phyloP scores from a whole-genome alignment of 2,113 vertebrate genomes.

The Meleagris gallopavo region DNA sequence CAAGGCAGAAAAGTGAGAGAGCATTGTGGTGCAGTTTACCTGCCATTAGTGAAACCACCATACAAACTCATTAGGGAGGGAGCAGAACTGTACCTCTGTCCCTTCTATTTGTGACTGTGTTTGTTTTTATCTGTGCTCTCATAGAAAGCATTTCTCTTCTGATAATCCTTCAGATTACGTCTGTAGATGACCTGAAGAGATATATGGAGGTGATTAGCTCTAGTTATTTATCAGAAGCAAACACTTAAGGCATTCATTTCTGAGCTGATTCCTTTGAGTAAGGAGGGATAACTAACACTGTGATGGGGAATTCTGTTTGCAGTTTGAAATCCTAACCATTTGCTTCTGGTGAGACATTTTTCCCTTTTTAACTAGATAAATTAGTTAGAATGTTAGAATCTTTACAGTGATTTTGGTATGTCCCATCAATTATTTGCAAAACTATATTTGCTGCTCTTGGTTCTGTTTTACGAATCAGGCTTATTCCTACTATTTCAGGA shows the following conservation, averaged over 20 bases:
- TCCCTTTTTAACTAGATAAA: neutral
- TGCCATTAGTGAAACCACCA: neutral
- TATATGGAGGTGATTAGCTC: neutral
- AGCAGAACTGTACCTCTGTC: neutral
- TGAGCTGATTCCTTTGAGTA: neutral
- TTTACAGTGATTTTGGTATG: neutral
- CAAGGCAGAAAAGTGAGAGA: neutral
- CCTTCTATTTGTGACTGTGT: neutral
- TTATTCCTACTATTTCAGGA: neutral
- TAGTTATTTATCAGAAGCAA: neutral
- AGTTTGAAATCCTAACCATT: neutral
- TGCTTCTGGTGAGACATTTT: neutral
- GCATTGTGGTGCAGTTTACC: neutral
- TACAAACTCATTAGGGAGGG: neutral
- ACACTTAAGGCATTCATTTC: neutral
- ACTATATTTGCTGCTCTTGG: neutral
- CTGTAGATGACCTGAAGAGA: neutral
- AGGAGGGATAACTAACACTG: neutral
- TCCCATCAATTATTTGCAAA: neutral
- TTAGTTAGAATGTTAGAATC: neutral
- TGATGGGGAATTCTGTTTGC: neutral
- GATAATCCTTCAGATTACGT: neutral
- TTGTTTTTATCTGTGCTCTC: neutral
- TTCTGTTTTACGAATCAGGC: neutral
- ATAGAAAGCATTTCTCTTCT: neutral